phyloP scores from a whole-genome alignment of 1,140 invertebrate species.

The Ostrea denselamellosa region DNA sequence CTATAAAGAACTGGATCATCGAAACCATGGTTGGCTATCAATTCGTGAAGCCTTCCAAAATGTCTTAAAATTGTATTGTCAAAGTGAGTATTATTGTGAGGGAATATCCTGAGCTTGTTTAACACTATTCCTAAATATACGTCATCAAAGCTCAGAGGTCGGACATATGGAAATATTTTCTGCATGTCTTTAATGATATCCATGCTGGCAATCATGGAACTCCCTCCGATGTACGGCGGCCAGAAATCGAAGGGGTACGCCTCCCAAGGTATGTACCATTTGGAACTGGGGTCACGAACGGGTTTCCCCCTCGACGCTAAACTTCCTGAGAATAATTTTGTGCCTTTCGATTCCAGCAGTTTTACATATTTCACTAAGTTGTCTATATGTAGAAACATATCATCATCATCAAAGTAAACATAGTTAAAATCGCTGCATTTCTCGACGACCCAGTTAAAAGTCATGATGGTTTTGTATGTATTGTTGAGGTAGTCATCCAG shows the following conservation, averaged over 20 bases:
- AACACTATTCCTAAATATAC: slow-evolving; percentile 52
- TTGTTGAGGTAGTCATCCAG: slow-evolving; percentile 40
- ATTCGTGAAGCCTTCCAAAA: background rate
- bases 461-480: slow-evolving; percentile 45
- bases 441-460: slow-evolving; percentile 37
- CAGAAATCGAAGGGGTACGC: slow-evolving; percentile 70
- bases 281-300: slow-evolving; percentile 42
- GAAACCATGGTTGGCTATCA: slow-evolving; percentile 40
- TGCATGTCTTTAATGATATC: slow-evolving; percentile 39
- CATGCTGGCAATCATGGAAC: slow-evolving; percentile 59
- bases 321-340: background rate
- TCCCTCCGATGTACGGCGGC: slow-evolving; percentile 72
- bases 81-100: slow-evolving; percentile 29
- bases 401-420: slow-evolving; percentile 45
- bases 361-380: background rate
- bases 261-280: slow-evolving; percentile 69
- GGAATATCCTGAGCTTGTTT: slow-evolving; percentile 4
- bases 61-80: slow-evolving; percentile 3
- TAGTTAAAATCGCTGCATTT: background rate
- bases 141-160: slow-evolving; percentile 48
- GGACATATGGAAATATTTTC: slow-evolving; percentile 43
- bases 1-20: background rate
- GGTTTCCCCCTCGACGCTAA: background rate
- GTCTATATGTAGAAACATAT: slow-evolving; percentile 22
- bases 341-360: background rate